Base-by-base conservation (phyloP, 1,140 invertebrate species). In the Calliopsis andreniformis region DNA sequence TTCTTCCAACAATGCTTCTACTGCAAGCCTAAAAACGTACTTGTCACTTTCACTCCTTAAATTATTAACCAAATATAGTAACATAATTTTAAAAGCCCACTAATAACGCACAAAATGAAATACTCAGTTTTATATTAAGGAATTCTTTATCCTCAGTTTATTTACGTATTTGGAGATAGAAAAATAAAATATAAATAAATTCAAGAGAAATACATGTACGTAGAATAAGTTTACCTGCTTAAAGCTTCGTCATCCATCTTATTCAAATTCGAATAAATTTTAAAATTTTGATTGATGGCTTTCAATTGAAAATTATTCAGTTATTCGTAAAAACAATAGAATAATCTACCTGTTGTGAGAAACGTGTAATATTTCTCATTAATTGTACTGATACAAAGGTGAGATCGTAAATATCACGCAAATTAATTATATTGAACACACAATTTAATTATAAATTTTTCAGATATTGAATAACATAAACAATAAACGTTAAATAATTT, bases 1-100 rank as follows among this genome's bases (percentile, higher is more conserved):
- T 90, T 95, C 94, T 80, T 94, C 90, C n/a, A 95, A 86, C 49
- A 95, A 87, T 81, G 94, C 94, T 87, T 94, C 93, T 18, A 91
- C 93, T 39, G 94, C 94, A 85, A 94, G 87, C 87, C 94, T 94
- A 66, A 53, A 51, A 55, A 56, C 28, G 45, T 43, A 66, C 30
- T 51, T 49, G 62, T 47, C 25, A 49, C 23, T 53, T 45, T 71
- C n/a, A 25, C n/a, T n/a, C 56, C 2, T 14, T 3, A 47, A 16
- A 7, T 0, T 18, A 7, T 18, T 6, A 49, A 49, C 1, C 42
- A 28, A 42, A 3, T 42, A 12, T 12, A 42, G 8, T 14, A n/a
- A n/a, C n/a, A n/a, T n/a, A n/a, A n/a, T n/a, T n/a, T n/a, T n/a
- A n/a, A n/a, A n/a, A n/a, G n/a, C n/a, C n/a, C n/a, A n/a, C n/a